Conservation (phyloP, 2,888 invertebrate species). For the Toxonevra muliebris region DNA sequence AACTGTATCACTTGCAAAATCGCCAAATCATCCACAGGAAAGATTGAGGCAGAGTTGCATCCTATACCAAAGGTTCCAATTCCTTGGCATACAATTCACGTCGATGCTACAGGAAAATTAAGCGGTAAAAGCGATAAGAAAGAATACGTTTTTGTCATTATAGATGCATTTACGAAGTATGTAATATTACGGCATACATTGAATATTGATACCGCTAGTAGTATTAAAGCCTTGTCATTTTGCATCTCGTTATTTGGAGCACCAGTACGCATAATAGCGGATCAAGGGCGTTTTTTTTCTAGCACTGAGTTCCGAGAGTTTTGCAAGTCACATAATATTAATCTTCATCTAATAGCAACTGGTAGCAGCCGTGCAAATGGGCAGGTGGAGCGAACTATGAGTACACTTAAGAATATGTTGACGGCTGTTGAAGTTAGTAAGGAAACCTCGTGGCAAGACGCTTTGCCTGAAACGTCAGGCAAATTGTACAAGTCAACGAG, state of each 20-base stretch:
- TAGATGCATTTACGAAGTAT: background rate
- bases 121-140: constrained; percentile 12
- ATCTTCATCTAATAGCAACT: background rate
- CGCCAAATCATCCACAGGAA: background rate
- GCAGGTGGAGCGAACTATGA: constrained; percentile 22
- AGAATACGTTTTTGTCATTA: constrained; percentile 13
- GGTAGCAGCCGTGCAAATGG: constrained; percentile 26
- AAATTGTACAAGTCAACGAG: constrained; percentile 15
- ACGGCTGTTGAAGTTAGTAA: constrained; percentile 23
- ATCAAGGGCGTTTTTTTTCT: too few relatives aligned
- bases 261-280: too few relatives aligned
- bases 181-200: too few relatives aligned
- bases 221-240: too few relatives aligned
- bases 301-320: too few relatives aligned
- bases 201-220: too few relatives aligned
- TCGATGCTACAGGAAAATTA: constrained; percentile 18
- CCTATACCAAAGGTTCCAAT: constrained; percentile 16
- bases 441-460: constrained; percentile 16
- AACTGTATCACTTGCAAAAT: constrained; percentile 5
- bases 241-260: too few relatives aligned
- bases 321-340: too few relatives aligned
- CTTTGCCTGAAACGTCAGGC: too few relatives aligned
- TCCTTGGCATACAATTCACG: constrained; percentile 14
- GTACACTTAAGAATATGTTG: constrained; percentile 21
- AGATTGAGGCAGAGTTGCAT: constrained; percentile 9